A percentile compares a stretch with the other conserved stretches of the same genome.
These are phyloP conservation scores for Papilio xuthus DNA, from an alignment of 1,140 invertebrate species.

Conservation along the genomic window DNA sequence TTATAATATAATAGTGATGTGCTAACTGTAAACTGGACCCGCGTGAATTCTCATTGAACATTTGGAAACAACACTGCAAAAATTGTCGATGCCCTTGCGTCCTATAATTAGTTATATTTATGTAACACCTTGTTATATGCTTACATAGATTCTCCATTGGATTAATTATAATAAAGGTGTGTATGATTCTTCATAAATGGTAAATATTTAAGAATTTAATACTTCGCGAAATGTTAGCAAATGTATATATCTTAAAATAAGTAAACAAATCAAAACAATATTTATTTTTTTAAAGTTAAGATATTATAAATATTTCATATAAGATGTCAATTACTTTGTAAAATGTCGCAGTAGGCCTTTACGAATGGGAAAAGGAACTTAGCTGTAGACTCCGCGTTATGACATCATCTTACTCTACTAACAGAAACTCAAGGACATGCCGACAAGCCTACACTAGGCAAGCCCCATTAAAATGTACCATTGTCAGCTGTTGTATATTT, in stretches of 20 bases:
- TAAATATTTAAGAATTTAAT: background rate
- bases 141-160: conserved; percentile 48
- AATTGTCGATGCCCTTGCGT: conserved; percentile 53
- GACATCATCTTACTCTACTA: conserved; percentile 52
- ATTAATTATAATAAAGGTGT: conserved; percentile 54
- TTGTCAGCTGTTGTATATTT: background rate
- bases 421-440: conserved; percentile 25
- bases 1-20: conserved; percentile 49
- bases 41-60: conserved; percentile 35
- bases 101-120: conserved; percentile 61
- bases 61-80: conserved; percentile 44
- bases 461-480: background rate
- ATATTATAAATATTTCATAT: background rate
- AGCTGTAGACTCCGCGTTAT: conserved; percentile 39
- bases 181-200: conserved; percentile 22
- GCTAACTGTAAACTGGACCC: conserved; percentile 36
- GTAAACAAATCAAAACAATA: background rate
- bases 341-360: conserved; percentile 2
- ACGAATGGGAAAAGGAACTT: conserved; percentile 31
- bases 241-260: background rate
- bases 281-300: background rate
- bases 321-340: background rate
- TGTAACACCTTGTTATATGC: conserved; percentile 57
- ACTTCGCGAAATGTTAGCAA: background rate
- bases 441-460: background rate